A percentile compares a stretch with the other conserved stretches of the same genome.
These are phyloP conservation scores for Pseudococcus jackbeardsleyi DNA, from an alignment of 2,888 invertebrate genomes.

Conservation along the genomic window DNA sequence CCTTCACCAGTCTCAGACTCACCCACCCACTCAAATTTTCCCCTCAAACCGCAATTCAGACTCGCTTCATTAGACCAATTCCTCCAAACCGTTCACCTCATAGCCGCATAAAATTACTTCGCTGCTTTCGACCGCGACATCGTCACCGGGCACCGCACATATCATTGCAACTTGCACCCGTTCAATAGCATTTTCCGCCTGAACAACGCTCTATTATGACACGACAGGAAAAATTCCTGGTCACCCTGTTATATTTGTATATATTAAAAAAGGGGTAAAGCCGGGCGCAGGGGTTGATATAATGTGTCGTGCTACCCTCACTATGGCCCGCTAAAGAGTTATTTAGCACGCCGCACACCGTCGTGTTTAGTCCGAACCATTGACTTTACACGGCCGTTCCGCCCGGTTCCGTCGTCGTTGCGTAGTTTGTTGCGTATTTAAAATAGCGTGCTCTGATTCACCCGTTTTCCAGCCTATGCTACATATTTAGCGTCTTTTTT, in stretches of 20 bases:
- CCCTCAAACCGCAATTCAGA: not conserved
- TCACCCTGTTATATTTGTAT: slow-evolving; percentile 44
- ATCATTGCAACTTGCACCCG: not conserved
- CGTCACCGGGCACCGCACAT: not conserved
- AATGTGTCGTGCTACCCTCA: slow-evolving; percentile 60
- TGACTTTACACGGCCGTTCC: slow-evolving; percentile 64
- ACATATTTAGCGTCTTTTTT: not conserved
- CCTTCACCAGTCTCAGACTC: too few relatives aligned
- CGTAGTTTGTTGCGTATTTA: slow-evolving; percentile 52
- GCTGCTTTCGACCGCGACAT: not conserved
- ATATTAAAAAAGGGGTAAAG: slow-evolving; percentile 37
- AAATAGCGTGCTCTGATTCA: slow-evolving; percentile 63
- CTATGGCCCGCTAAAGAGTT: slow-evolving; percentile 64
- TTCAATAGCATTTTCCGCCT: slow-evolving; percentile 27
- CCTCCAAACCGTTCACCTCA: not conserved
- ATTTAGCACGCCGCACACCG: slow-evolving; percentile 62
- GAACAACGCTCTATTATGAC: slow-evolving; percentile 1
- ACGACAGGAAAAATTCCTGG: slow-evolving; percentile 35
- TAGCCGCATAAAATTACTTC: not conserved
- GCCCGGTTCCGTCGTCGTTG: slow-evolving; percentile 57
- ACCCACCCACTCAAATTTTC: not conserved
- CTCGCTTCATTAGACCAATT: not conserved
- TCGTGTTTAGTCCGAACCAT: slow-evolving; percentile 64
- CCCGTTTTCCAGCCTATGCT: slow-evolving; percentile 9
- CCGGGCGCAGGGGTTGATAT: slow-evolving; percentile 45